Conservation (phyloP, 2,797 vertebrate species). For the Bradypus variegatus region DNA sequence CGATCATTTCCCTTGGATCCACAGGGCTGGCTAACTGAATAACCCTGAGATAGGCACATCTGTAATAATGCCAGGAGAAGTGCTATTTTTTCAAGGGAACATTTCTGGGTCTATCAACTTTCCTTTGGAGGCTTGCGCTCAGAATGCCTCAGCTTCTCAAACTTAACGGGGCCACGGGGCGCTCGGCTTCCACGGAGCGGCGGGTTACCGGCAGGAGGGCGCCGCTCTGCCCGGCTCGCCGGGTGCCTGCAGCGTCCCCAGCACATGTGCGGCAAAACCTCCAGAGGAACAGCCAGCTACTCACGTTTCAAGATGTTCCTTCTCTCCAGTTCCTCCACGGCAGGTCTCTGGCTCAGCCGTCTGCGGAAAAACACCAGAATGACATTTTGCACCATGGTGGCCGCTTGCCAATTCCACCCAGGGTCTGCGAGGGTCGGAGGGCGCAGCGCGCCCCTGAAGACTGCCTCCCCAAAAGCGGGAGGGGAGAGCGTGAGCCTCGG, state of each 20-base stretch:
- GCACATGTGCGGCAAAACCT: background rate
- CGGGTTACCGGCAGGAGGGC: background rate
- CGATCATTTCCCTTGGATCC: too few relatives aligned
- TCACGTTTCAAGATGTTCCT: conserved; percentile 98
- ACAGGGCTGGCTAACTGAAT: background rate
- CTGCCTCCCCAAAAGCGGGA: background rate
- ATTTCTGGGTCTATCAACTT: background rate
- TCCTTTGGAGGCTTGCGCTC: background rate
- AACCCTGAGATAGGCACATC: background rate
- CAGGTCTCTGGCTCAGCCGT: conserved; percentile 97
- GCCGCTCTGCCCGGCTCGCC: background rate
- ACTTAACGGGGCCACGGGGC: background rate
- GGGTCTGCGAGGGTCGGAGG: conserved; percentile 20
- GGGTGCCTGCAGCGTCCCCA: background rate
- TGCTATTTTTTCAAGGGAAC: background rate
- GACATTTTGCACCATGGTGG: conserved; percentile 93
- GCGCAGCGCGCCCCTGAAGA: conserved; percentile 38
- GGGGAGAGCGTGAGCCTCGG: background rate
- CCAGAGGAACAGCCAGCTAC: conserved; percentile 65
- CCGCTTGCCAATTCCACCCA: conserved; percentile 50
- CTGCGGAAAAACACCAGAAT: conserved; percentile 98
- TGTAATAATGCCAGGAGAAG: background rate
- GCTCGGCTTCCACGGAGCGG: background rate
- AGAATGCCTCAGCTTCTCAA: background rate
- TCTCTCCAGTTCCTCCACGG: conserved; percentile 96